Evolutionary conservation across 2,113 vertebrate genomes (phyloP).

Genomic region (Heterochromis multidens): DNA sequence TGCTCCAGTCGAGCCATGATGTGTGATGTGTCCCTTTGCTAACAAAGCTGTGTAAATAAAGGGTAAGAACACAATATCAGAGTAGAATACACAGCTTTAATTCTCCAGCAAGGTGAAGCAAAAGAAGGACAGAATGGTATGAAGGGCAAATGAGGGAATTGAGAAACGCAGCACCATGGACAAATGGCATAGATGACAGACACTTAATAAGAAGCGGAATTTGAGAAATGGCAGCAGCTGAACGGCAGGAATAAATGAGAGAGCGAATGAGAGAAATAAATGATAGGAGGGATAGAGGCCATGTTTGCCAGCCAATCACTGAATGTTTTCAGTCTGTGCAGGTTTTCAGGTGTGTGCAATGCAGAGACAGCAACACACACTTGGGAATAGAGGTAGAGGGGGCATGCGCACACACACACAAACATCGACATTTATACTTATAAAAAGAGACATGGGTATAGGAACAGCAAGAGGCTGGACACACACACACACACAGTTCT

Average conservation of each 20-base stretch:
- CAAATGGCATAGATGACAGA: slow-evolving; percentile 56
- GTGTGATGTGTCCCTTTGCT: background rate
- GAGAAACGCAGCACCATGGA: background rate
- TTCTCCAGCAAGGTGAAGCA: slow-evolving; percentile 16
- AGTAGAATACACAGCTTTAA: background rate
- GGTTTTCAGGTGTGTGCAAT: background rate
- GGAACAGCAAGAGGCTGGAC: slow-evolving; percentile 18
- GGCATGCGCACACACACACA: background rate
- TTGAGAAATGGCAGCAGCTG: slow-evolving; percentile 35
- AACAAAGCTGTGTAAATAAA: slow-evolving; percentile 1
- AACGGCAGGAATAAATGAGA: slow-evolving; percentile 46
- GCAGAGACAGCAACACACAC: background rate
- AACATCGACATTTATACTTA: background rate
- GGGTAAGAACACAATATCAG: background rate
- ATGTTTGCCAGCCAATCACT: background rate
- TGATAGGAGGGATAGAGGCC: slow-evolving; percentile 7
- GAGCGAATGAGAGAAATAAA: slow-evolving; percentile 34
- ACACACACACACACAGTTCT: background rate
- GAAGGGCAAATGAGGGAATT: slow-evolving; percentile 33
- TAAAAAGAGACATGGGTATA: slow-evolving; percentile 31
- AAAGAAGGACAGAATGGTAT: background rate
- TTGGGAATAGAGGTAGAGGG: background rate
- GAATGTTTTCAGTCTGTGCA: background rate
- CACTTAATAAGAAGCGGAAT: slow-evolving; percentile 56
- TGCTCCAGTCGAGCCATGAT: background rate